Evolutionary conservation across 2,797 vertebrate genomes (phyloP), one percentile per base, ranked within the genome.

Genomic region (Artibeus lituratus): DNA sequence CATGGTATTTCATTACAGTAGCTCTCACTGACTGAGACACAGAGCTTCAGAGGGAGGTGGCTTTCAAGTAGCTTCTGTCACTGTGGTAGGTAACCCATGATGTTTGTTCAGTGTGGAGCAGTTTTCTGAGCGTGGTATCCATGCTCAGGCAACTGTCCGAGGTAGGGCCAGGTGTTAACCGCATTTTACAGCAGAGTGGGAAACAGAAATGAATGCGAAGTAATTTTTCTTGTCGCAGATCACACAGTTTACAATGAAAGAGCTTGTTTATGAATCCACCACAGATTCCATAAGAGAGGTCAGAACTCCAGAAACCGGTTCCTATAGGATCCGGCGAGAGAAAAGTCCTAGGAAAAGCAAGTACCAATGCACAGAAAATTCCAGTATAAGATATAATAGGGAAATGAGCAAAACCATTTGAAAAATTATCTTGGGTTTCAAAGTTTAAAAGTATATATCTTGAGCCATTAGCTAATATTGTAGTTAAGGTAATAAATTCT

Each of bases 81-180:
- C 32, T 22, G 16, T 11, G 18, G 29, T 29, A 82, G 29, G 6
- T 21, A 39, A 77, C 32, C 35, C 10, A 35, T 29, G 35, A 12
- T 15, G 4, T 26, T 29, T 39, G 8, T 80, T 47, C 14, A 32
- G 6, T 42, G n/a, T 11, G 4, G 15, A 65, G 10, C 3, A 1
- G 18, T 62, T 1, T 53, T 37, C 3, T 67, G 26, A 69, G 18
- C 55, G 21, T 29, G 10, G 14, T 44, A 0, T 10, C 1, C 12
- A 1, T 5, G 5, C 5, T 65, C 26, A 39, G 1, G 10, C 2
- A 53, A 9, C 10, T 47, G 0, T 4, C 15, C 29, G 21, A 62
- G 3, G 16, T 47, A 35, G 14, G 15, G 35, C 35, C 12, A 19
- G 18, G 10, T 53, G 16, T n/a, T n/a, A 19, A 39, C n/a, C 0